Base-by-base conservation (phyloP, 1,140 invertebrate genomes). In the Zaprionus davidi region DNA sequence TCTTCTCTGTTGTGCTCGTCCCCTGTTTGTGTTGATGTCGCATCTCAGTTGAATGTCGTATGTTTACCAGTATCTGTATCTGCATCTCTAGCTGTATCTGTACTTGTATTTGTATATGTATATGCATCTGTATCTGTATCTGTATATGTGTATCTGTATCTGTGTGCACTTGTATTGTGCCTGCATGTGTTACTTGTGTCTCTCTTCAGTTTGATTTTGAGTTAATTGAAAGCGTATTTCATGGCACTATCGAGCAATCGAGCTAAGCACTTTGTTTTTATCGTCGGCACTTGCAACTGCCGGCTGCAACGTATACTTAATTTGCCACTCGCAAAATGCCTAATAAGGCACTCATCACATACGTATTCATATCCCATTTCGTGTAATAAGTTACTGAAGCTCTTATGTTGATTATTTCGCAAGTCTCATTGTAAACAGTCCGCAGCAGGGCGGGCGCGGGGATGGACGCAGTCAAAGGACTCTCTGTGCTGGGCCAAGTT, bases 381-480 rank as follows among this genome's bases (percentile, higher is more conserved):
- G 57, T 73, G 62, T 84, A 88, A 84, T 88, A 90, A 90, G 84
- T 81, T 81, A 88, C 63, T 76, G 68, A 90, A 88, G 81, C 85
- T 88, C 90, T 88, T 88, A 88, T 88, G 85, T 90, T 88, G 85
- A 88, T 88, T 88, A 88, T 90, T 82, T 85, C 77, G 84, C 78
- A 26, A 79, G 74, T 71, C 80, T 69, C 69, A 71, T 76, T 88
- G 84, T 87, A 76, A 76, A 81, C 71, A 80, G n/a, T 67, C 59
- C 15, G 7, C 13, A 12, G 59, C 1, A 7, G 15, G 38, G 20
- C 20, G 9, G 24, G 22, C 13, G 15, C 17, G 5, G 15, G 22
- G 9, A 36, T 9, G 13, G 26, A 26, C 49, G n/a, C 41, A 44
- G 44, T 31, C 69, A 57, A 71, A 76, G 69, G 69, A 72, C 74